Conservation (phyloP, 2,113 vertebrate species). For the Saccopteryx leptura region DNA sequence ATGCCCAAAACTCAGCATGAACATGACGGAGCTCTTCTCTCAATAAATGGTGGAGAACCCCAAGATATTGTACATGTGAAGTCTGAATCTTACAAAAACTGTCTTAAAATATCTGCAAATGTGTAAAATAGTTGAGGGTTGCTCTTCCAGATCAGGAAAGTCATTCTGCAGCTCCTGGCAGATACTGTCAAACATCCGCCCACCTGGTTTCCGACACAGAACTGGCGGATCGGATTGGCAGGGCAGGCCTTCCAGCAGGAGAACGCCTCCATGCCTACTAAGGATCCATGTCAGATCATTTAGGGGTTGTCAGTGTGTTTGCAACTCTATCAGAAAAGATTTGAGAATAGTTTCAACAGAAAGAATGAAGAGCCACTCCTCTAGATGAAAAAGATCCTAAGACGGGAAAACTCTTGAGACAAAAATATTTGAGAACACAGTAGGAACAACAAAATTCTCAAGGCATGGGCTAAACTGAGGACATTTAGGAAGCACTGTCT, state of each 20-base stretch:
- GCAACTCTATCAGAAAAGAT: conserved; percentile 45
- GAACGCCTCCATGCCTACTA: neutral
- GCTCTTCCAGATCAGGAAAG: neutral
- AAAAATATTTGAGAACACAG: neutral
- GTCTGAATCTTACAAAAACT: neutral
- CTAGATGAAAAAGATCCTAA: neutral
- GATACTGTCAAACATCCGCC: conserved; percentile 58
- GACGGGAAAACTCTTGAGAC: neutral
- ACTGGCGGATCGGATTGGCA: neutral
- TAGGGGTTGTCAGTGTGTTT: neutral
- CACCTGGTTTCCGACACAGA: neutral
- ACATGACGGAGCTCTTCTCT: neutral
- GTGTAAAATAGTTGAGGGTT: neutral
- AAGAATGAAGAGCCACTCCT: neutral
- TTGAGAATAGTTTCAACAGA: neutral
- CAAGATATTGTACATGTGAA: neutral
- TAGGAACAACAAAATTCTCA: neutral
- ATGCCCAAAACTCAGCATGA: neutral
- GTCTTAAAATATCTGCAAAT: neutral
- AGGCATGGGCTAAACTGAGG: neutral
- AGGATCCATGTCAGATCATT: neutral
- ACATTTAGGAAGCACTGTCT: neutral
- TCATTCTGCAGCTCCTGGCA: neutral
- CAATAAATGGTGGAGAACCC: neutral
- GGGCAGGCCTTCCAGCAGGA: neutral